Base-by-base conservation (phyloP, 2,888 invertebrate species). In the Eilema caniola region DNA sequence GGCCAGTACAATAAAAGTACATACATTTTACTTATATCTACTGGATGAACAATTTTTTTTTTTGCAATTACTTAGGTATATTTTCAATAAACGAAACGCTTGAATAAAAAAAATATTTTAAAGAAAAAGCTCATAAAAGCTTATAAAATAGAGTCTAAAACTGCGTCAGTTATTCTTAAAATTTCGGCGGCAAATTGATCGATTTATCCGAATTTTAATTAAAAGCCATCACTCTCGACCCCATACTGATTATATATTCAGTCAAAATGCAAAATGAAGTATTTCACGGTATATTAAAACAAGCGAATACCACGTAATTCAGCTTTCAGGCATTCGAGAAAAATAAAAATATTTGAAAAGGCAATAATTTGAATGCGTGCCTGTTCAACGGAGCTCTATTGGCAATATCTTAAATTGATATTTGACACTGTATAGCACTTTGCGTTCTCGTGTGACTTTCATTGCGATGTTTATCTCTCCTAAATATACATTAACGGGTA, bases 391-490 rank as follows among this genome's bases (percentile, higher is more conserved):
- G 77, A 75, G 78, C 78, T 81, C 82, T 75, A 81, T 82, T 78
- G 78, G 83, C 89, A 89, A 91, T 92, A 90, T 90, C 86, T 86
- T 83, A 90, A 90, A 89, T 89, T 88, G 88, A 91, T 91, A 90
- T 90, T 90, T 89, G 91, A 90, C 90, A 88, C 85, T 84, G 86
- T 84, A 88, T 85, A 79, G 68, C 76, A 69, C 75, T 74, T 78
- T 78, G 80, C 74, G 75, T 81, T 85, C 83, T 79, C 81, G 74
- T 83, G 82, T 82, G 89, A 91, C 89, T 83, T 91, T 91, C 90
- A 92, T 84, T 84, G 82, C 83, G 72, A 76, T 82, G 82, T 88
- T 87, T 86, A 86, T 86, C 76, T 80, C 83, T 82, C 80, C 82
- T 83, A 86, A 88, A 87, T 85, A 84, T 86, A 85, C 86, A 86